Base-by-base conservation (phyloP, 1,140 invertebrate genomes). In the Ephestia elutella region DNA sequence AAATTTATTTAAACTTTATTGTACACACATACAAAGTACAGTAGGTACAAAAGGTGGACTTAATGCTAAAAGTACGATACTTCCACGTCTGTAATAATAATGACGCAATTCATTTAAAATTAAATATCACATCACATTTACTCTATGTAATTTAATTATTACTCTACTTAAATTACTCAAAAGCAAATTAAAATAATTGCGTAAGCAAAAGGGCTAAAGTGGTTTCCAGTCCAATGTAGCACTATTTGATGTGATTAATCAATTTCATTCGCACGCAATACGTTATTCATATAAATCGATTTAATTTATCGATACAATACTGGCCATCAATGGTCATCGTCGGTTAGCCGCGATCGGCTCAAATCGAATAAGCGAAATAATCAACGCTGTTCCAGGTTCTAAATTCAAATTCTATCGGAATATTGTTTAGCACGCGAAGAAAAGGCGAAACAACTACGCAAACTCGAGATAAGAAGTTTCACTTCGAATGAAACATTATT, bases 361-460 rank as follows among this genome's bases (percentile, higher is more conserved):
- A 44, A 44, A 44, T 44, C 38, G 38, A 44, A 44, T 44, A 44
- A 44, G 38, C 38, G 38, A 44, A 44, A 44, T 44, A 44, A 44
- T 44, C 38, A 44, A 15, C 38, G 38, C 38, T 44, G 38, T 44
- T 44, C 38, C 38, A 44, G 38, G 38, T 44, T 44, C 38, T 44
- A 44, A 44, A 67, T 63, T 61, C 62, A 63, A 59, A 61, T 63
- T 68, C 59, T 54, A 56, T 55, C 59, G 62, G 63, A 66, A 66
- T 63, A 63, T 63, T 60, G 58, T 59, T 68, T 64, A 56, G 49
- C 64, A 64, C 62, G 49, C 61, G 61, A 30, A 20, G 57, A 11
- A 21, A 44, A 9, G 38, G 38, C 38, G n/a, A 44, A 44, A 44
- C 38, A 44, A 44, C 38, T 44, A 44, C 38, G 38, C 15, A 5